These are phyloP conservation scores for Diadophis punctatus DNA, from an alignment of 2,113 vertebrate species.

Conservation along the genomic window DNA sequence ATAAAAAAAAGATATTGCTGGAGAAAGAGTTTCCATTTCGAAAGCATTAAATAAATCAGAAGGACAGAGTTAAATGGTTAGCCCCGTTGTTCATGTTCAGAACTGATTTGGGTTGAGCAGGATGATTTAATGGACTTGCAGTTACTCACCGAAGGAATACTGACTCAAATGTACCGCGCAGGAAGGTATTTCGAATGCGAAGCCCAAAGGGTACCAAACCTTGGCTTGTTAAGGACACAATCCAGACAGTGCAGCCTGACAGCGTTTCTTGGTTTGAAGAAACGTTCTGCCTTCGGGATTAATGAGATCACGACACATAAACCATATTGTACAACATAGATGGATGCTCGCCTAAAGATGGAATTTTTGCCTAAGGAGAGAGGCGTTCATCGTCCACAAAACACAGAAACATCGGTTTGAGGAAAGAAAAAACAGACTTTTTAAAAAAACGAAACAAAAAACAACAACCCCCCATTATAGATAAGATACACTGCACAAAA, in stretches of 20 bases:
- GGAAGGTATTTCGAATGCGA: slow-evolving; percentile 21
- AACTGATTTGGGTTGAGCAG: background rate
- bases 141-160: slow-evolving; percentile 50
- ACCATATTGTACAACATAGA: background rate
- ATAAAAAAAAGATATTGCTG: background rate
- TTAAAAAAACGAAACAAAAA: background rate
- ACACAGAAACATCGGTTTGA: slow-evolving; percentile 52
- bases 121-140: slow-evolving; percentile 21
- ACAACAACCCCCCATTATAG: background rate
- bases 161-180: slow-evolving; percentile 43
- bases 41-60: slow-evolving; percentile 7
- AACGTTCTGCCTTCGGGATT: background rate
- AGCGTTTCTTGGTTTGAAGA: background rate
- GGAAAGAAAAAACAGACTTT: slow-evolving; percentile 18
- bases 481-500: slow-evolving; percentile 52
- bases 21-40: slow-evolving; percentile 14
- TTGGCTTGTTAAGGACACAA: background rate
- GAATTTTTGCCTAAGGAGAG: slow-evolving; percentile 38
- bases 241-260: slow-evolving; percentile 9
- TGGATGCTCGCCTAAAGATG: background rate
- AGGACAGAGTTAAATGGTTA: slow-evolving; percentile 2
- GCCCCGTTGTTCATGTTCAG: slow-evolving; percentile 2
- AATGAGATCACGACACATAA: background rate
- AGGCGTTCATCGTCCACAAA: slow-evolving; percentile 49
- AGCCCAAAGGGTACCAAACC: slow-evolving; percentile 8